A percentile compares a stretch with the other conserved stretches of the same genome.
phyloP scores from a whole-genome alignment of 2,113 vertebrate genomes.

The Xiphias gladius region DNA sequence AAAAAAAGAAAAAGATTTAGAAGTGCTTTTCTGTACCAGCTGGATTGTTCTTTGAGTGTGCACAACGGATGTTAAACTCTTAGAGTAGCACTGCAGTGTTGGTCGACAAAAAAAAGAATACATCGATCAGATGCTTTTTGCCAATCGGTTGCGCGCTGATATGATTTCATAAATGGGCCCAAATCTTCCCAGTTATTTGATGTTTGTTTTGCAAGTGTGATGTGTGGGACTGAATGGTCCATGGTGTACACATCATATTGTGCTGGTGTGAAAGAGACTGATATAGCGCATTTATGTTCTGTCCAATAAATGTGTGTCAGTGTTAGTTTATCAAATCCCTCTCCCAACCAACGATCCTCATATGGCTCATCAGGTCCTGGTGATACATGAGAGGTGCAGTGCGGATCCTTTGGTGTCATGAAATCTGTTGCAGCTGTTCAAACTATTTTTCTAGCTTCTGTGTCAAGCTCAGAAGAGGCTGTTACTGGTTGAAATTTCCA shows the following conservation, averaged over 20 bases:
- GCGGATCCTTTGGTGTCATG: no score
- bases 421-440: no score
- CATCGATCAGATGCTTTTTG: not conserved
- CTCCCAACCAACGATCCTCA: no score
- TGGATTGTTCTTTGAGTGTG: conserved; percentile 4
- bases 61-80: not conserved
- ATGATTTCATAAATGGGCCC: not conserved
- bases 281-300: no score
- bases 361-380: no score
- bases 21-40: conserved; percentile 8
- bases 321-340: no score
- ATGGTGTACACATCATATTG: not conserved
- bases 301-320: not conserved
- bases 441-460: no score
- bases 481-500: not conserved
- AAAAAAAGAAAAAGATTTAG: not conserved
- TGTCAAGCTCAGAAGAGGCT: no score
- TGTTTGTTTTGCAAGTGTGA: no score
- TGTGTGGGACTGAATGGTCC: not conserved
- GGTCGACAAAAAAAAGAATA: not conserved
- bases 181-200: no score
- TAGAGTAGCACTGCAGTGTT: not conserved
- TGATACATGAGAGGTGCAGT: no score
- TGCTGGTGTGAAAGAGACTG: conserved; percentile 11
- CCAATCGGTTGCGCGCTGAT: not conserved